Conservation (phyloP, 2,888 invertebrate species). For the Andrena bucephala region DNA sequence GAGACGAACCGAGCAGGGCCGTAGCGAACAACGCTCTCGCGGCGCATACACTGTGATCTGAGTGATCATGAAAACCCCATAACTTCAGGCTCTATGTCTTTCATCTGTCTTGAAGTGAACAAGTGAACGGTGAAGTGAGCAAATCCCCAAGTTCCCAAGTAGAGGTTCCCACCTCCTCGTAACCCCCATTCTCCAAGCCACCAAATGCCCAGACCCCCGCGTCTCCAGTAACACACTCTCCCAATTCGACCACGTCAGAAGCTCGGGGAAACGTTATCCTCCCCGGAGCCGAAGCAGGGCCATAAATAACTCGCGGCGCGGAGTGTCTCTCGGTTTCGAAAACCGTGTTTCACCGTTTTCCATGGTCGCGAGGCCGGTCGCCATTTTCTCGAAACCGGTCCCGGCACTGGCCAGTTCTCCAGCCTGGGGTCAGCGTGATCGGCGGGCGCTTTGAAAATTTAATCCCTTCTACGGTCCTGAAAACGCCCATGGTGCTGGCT, state of each 20-base stretch:
- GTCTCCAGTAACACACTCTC: not conserved
- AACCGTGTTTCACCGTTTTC: constrained; percentile 23
- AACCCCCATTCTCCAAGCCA: not conserved
- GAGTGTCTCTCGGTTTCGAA: not conserved
- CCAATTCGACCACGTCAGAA: not conserved
- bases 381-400: constrained; percentile 53
- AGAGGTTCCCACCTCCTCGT: no score
- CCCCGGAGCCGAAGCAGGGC: not conserved
- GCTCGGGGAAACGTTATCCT: not conserved
- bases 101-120: no score
- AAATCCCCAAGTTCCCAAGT: no score
- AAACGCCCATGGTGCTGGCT: constrained; percentile 70
- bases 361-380: not conserved
- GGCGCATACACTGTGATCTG: not conserved
- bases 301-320: constrained; percentile 17
- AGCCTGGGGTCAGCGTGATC: constrained; percentile 32
- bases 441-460: constrained; percentile 57
- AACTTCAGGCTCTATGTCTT: no score
- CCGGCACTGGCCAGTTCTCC: not conserved
- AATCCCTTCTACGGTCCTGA: constrained; percentile 68
- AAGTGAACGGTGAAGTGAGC: no score
- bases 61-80: no score
- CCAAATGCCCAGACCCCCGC: not conserved
- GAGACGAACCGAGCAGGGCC: constrained; percentile 56
- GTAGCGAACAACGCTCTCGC: constrained; percentile 32